Percentiles rank a stretch among this genome's conserved stretches.
phyloP scores from a whole-genome alignment of 92 coral and sea anemone genomes.

The Heliopora coerulea region DNA sequence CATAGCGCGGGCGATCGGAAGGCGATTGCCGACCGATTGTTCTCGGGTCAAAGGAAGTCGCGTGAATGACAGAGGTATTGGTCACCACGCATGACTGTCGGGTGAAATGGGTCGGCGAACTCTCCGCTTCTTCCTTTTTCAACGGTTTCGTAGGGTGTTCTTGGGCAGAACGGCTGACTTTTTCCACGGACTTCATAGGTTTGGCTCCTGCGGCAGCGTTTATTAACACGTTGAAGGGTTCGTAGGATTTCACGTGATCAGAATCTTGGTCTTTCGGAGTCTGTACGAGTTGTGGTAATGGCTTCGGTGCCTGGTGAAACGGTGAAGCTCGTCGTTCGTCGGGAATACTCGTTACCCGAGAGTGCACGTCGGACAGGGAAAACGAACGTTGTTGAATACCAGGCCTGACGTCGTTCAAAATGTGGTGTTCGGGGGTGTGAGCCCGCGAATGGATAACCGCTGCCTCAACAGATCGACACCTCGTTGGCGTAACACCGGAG shows the following conservation, averaged over 20 bases:
- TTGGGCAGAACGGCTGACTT: neutral
- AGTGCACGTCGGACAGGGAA: constrained; percentile 22
- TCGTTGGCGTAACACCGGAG: neutral
- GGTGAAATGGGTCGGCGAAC: constrained; percentile 23
- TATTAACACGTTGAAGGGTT: constrained; percentile 26
- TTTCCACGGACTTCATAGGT: neutral
- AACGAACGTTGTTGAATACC: constrained; percentile 22
- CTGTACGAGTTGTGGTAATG: neutral
- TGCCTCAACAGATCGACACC: constrained; percentile 37
- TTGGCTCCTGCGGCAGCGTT: constrained; percentile 33
- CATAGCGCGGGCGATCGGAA: constrained; percentile 68
- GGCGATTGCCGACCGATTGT: constrained; percentile 9
- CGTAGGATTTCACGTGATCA: constrained; percentile 31
- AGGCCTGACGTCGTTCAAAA: neutral
- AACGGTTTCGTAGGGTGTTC: neutral
- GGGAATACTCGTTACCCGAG: neutral
- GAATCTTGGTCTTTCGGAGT: constrained; percentile 19
- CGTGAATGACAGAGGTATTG: constrained; percentile 23
- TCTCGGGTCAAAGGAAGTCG: neutral
- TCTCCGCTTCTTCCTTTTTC: constrained; percentile 1
- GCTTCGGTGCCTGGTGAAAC: neutral
- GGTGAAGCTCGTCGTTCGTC: constrained; percentile 10
- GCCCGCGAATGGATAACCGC: constrained; percentile 7
- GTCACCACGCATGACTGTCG: constrained; percentile 42
- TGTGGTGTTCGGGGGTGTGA: constrained; percentile 12